phyloP scores from a whole-genome alignment of 2,797 vertebrate genomes.

The Toxotes lorentzi region DNA sequence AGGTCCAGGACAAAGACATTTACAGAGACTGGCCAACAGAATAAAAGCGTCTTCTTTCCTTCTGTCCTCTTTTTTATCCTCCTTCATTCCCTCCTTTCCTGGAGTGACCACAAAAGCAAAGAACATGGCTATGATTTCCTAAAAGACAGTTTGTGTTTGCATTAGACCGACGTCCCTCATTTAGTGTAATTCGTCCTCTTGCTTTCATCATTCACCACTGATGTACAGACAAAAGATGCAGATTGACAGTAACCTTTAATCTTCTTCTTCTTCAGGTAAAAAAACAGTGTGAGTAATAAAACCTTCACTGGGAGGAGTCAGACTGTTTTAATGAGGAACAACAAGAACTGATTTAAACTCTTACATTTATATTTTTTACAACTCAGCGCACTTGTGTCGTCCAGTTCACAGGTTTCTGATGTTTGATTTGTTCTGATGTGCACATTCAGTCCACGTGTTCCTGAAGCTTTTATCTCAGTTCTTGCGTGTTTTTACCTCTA shows the following conservation, averaged over 20 bases:
- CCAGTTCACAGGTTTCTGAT: neutral
- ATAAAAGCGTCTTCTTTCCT: neutral
- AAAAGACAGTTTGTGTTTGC: neutral
- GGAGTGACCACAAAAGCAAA: neutral
- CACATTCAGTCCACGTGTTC: conserved; percentile 8
- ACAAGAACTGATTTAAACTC: neutral
- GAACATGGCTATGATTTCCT: neutral
- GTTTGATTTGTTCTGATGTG: no score
- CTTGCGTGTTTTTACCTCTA: neutral
- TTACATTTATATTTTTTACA: neutral
- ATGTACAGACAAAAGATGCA: neutral
- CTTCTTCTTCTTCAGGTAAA: neutral
- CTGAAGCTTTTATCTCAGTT: neutral
- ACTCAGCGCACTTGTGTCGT: neutral
- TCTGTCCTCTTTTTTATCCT: neutral
- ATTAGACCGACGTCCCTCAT: neutral
- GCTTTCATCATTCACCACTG: conserved; percentile 35
- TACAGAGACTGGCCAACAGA: neutral
- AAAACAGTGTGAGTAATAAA: neutral
- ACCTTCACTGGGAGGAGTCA: neutral
- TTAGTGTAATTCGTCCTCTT: neutral
- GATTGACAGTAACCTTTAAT: conserved; percentile 20
- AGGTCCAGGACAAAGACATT: conserved; percentile 17
- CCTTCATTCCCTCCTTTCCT: neutral
- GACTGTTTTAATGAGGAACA: no score